Conservation (phyloP, 2,113 vertebrate genomes). For the Scartelaos histophorus region DNA sequence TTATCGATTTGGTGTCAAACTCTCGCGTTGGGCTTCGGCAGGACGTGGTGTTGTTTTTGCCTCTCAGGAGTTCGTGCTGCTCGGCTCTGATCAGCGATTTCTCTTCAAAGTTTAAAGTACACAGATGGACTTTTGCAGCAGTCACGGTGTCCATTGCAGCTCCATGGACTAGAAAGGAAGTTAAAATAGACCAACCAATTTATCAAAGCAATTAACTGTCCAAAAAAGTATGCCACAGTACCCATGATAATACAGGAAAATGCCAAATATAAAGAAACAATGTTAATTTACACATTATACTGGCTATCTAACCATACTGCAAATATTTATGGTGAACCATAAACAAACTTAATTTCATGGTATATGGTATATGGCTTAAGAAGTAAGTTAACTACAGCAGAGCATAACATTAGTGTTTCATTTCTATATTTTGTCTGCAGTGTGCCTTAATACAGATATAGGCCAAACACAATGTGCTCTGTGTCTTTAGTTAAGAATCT, state of each 20-base stretch:
- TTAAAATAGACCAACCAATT: not conserved
- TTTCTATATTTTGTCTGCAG: not conserved
- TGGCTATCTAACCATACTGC: no score
- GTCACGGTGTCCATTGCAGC: constrained; percentile 61
- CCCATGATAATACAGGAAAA: not conserved
- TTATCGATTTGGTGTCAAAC: constrained; percentile 53
- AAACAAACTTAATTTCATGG: no score
- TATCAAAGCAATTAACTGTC: not conserved
- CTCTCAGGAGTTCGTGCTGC: constrained; percentile 67
- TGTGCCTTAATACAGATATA: not conserved
- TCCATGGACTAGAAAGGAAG: constrained; percentile 7
- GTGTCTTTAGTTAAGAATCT: not conserved
- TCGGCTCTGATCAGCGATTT: constrained; percentile 65
- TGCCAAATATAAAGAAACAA: not conserved
- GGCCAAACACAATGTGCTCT: not conserved
- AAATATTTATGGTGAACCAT: not conserved
- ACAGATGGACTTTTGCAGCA: constrained; percentile 20
- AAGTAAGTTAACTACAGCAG: not conserved
- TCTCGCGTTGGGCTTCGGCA: constrained; percentile 73
- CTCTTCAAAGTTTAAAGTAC: constrained; percentile 60
- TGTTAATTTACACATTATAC: no score
- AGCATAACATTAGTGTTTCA: no score
- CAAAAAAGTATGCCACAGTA: not conserved
- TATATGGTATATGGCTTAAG: no score
- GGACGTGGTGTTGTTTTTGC: constrained; percentile 75